These are phyloP conservation scores for Prinia subflava DNA, from an alignment of 2,113 vertebrate genomes.

Conservation along the genomic window DNA sequence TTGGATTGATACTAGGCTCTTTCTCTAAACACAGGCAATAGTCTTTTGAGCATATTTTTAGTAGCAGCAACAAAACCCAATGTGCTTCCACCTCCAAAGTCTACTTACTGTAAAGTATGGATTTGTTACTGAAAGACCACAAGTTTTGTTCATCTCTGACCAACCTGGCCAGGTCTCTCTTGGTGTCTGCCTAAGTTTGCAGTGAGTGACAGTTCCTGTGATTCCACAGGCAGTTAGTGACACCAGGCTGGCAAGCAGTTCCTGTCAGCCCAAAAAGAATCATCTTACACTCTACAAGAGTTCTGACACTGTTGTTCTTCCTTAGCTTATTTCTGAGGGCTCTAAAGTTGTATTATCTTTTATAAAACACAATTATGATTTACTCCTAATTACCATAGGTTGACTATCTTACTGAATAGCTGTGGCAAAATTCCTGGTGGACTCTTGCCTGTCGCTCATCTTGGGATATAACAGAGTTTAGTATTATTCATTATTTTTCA, in stretches of 20 bases:
- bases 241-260: not conserved
- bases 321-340: not conserved
- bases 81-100: not conserved
- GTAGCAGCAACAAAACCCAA: not conserved
- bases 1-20: not conserved
- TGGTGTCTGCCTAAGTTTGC: not conserved
- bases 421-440: not conserved
- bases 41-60: slow-evolving; percentile 3
- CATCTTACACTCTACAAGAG: not conserved
- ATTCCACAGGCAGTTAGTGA: not conserved
- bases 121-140: not conserved
- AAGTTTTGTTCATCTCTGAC: not conserved
- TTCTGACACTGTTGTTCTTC: not conserved
- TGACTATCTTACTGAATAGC: not conserved
- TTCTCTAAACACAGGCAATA: not conserved
- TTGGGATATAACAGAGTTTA: not conserved
- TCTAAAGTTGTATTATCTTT: not conserved
- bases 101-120: not conserved
- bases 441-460: not conserved
- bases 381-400: not conserved
- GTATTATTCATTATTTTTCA: not conserved
- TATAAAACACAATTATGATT: not conserved
- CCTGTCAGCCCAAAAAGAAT: not conserved
- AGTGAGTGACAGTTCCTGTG: not conserved
- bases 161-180: not conserved